Conservation (phyloP, 2,797 vertebrate species). For the Eupleurogrammus muticus region DNA sequence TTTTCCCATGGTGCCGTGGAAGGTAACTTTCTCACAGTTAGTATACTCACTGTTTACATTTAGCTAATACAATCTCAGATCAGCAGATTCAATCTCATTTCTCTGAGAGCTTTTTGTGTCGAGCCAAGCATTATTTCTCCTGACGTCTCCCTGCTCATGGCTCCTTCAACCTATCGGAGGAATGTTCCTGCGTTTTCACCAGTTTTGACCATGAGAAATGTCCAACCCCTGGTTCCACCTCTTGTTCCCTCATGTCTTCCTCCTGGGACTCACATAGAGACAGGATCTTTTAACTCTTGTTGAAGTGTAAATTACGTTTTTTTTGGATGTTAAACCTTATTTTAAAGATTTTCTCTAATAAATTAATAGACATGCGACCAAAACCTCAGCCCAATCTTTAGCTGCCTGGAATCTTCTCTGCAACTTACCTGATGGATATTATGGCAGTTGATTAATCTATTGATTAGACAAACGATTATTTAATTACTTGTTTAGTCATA, state of each 20-base stretch:
- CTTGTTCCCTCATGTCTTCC: conserved; percentile 54
- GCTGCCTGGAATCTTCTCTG: too few species aligned
- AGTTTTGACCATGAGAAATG: conserved; percentile 71
- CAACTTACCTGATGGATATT: too few species aligned
- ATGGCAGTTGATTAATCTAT: too few species aligned
- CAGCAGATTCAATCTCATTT: conserved; percentile 80
- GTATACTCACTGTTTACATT: conserved; percentile 70
- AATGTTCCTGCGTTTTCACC: conserved; percentile 75
- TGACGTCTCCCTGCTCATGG: conserved; percentile 66
- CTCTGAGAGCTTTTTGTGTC: conserved; percentile 77
- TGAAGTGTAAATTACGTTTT: too few species aligned
- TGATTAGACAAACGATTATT: too few species aligned
- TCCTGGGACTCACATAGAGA: conserved; percentile 58
- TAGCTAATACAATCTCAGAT: conserved; percentile 68
- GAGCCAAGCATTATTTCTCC: conserved; percentile 74
- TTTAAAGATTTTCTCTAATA: too few species aligned
- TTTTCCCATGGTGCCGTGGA: conserved; percentile 57
- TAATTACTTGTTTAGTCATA: too few species aligned
- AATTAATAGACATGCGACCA: too few species aligned
- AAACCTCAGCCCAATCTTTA: too few species aligned
- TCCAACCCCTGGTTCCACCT: conserved; percentile 68
- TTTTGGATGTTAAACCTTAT: too few species aligned
- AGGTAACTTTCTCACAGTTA: conserved; percentile 69
- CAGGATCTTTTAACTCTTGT: conserved; percentile 63
- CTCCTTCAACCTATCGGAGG: conserved; percentile 60